phyloP scores from a whole-genome alignment of 2,888 invertebrate species.

The Caenorhabditis macrosperma region DNA sequence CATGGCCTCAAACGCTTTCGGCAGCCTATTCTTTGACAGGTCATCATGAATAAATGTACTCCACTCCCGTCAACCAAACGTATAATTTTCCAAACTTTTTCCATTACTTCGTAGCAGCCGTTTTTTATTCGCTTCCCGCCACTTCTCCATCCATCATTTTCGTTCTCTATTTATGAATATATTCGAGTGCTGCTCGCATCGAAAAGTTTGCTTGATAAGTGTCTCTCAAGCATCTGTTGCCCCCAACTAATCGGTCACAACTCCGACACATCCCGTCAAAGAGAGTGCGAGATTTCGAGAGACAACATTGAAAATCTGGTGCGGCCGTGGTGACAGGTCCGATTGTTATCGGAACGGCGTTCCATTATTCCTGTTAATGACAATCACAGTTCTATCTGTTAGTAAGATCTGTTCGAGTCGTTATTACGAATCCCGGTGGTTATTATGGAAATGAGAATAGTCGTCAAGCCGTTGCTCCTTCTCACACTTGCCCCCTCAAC shows the following conservation, averaged over 20 bases:
- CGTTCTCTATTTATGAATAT: constrained; percentile 17
- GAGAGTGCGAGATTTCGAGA: constrained; percentile 17
- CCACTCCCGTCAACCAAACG: constrained; percentile 43
- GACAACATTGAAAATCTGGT: constrained; percentile 8
- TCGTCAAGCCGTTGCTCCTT: constrained; percentile 1
- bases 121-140: constrained; percentile 22
- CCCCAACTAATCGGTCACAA: constrained; percentile 44
- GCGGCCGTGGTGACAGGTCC: constrained; percentile 45
- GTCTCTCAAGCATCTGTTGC: constrained; percentile 50
- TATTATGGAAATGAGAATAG: constrained; percentile 48
- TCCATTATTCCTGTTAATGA: constrained; percentile 59
- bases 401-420: constrained; percentile 31
- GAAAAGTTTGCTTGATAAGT: constrained; percentile 48
- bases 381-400: constrained; percentile 50
- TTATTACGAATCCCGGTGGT: constrained; percentile 32
- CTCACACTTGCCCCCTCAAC: constrained; percentile 21
- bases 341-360: constrained; percentile 57
- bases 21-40: constrained; percentile 38
- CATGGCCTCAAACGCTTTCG: constrained; percentile 35
- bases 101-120: neutral
- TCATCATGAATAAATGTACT: constrained; percentile 51
- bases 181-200: constrained; percentile 28
- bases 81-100: constrained; percentile 38
- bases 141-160: constrained; percentile 27
- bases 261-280: constrained; percentile 1